These are phyloP conservation scores for Paradisaea rubra DNA, from an alignment of 2,113 vertebrate genomes.

Conservation along the genomic window DNA sequence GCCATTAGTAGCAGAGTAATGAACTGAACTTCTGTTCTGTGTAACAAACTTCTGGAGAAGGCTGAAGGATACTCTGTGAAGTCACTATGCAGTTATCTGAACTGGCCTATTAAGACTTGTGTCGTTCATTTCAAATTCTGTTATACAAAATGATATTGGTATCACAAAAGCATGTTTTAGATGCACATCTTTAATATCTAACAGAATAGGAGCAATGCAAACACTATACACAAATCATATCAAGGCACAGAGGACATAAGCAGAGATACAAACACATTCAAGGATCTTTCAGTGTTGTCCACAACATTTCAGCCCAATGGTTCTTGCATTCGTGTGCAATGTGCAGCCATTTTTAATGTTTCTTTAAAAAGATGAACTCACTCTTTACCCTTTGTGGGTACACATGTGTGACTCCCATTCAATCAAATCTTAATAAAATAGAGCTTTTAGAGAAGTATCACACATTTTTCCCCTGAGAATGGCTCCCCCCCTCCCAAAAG, in stretches of 20 bases:
- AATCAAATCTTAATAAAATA: not conserved
- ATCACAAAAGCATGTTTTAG: not conserved
- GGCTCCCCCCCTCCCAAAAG: fast-evolving
- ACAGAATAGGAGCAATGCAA: not conserved
- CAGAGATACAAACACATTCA: not conserved
- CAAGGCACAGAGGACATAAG: not conserved
- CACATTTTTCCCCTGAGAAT: not conserved
- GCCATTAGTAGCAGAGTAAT: not conserved
- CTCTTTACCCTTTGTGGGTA: not conserved
- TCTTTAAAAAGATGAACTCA: not conserved
- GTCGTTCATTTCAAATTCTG: not conserved
- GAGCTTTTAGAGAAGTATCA: not conserved
- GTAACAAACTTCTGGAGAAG: not conserved
- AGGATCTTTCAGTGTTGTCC: not conserved
- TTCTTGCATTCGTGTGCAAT: not conserved
- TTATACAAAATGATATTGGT: not conserved
- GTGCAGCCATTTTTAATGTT: not conserved
- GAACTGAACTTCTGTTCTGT: not conserved
- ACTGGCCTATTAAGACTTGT: not conserved
- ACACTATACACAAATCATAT: not conserved
- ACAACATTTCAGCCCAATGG: not conserved
- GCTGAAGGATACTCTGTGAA: not conserved
- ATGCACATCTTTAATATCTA: not conserved
- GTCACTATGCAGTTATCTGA: not conserved
- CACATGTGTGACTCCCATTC: not conserved